Base-by-base conservation (phyloP, 1,140 invertebrate species). In the Xylocopa sonorina region DNA sequence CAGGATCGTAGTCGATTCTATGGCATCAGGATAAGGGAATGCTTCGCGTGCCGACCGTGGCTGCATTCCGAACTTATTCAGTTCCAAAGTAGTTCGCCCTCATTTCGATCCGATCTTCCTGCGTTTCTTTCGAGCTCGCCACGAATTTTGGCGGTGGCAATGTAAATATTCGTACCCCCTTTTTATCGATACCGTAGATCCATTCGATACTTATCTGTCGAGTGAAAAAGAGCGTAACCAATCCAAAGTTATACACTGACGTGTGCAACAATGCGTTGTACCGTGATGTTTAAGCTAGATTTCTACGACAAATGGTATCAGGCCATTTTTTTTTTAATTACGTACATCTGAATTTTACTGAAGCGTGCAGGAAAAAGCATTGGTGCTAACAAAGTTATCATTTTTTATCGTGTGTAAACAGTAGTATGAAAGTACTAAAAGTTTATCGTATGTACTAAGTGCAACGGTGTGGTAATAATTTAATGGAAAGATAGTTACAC, bases 11-110 rank as follows among this genome's bases (percentile, higher is more conserved):
- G 38, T 69, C 53, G 53, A 68, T 68, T 57, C 64, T 68, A 29
- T 43, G 12, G 64, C 64, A 58, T 53, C 63, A 46, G 38, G 41
- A 77, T 48, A n/a, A 55, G 51, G 32, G 74, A 77, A 43, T 77
- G 64, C 63, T 46, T 29, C 51, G 74, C 74, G 69, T 77, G 48
- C 74, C 64, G 41, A 58, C 14, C 50, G 51, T 69, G 32, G 50
- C 50, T 69, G 67, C 50, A 55, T 69, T 69, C 67, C 67, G 41
- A 69, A 53, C 7, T 69, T 69, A 68, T 68, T 68, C 64, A 68
- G 53, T 48, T 68, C n/a, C 64, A 51, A 68, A 68, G 46, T 51
- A 38, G 66, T 69, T 53, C 53, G 50, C 68, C 64, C 64, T 58
- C 63, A 32, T 68, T 68, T 34, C 64, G 48, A 21, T 50, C 57